phyloP scores from a whole-genome alignment of 2,113 vertebrate genomes.

The Dunckerocampus dactyliophorus region DNA sequence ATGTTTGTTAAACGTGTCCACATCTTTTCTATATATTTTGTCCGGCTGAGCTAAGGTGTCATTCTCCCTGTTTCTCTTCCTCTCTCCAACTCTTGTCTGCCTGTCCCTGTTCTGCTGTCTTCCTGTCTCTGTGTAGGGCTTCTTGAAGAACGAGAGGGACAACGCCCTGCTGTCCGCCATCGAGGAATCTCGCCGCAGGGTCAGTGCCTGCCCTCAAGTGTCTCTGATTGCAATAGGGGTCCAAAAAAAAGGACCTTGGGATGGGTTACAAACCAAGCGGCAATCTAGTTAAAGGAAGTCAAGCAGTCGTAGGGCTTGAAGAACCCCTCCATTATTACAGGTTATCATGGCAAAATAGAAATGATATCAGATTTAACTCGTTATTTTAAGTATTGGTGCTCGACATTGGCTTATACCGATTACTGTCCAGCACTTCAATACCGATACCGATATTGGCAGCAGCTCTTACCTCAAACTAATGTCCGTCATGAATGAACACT shows the following conservation, averaged over 20 bases:
- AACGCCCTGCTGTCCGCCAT: slow-evolving; percentile 95
- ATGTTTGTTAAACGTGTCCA: slow-evolving; percentile 27
- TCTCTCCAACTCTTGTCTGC: background rate
- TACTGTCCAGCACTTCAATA: too few species aligned
- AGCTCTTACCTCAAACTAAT: too few species aligned
- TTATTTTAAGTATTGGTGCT: too few species aligned
- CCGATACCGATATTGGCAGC: too few species aligned
- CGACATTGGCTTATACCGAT: too few species aligned
- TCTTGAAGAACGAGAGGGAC: slow-evolving; percentile 97
- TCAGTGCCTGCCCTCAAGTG: slow-evolving; percentile 66
- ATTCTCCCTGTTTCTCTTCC: slow-evolving; percentile 18
- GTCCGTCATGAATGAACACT: too few species aligned
- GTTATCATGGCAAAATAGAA: background rate
- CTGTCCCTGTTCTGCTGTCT: slow-evolving; percentile 11
- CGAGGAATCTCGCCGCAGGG: slow-evolving; percentile 94
- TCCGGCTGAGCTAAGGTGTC: slow-evolving; percentile 7
- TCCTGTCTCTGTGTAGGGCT: slow-evolving; percentile 76
- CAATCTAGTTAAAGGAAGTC: background rate
- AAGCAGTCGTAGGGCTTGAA: background rate
- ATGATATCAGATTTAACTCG: background rate
- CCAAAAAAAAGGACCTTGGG: background rate
- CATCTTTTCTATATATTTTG: slow-evolving; percentile 7
- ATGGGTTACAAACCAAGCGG: background rate
- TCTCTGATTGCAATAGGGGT: slow-evolving; percentile 9
- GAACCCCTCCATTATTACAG: background rate